Base-by-base conservation (phyloP, 2,113 vertebrate genomes). In the Bos javanicus region DNA sequence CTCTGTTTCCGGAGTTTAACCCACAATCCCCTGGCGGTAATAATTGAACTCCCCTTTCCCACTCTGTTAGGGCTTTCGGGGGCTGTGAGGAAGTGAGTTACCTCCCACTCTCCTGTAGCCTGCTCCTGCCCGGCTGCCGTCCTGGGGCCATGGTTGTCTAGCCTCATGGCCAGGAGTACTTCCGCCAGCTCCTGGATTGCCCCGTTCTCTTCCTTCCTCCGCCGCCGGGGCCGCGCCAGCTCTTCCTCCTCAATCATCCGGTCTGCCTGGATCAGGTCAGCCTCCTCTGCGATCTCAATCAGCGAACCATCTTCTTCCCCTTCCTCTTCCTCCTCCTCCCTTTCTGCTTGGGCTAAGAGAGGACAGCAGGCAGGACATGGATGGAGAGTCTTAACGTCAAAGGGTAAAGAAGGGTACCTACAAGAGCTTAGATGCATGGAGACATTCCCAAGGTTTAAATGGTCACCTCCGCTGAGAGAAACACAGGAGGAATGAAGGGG, bases 181-280 rank as follows among this genome's bases (percentile, higher is more conserved):
- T 97, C 87, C 21, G 99, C 99, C 84, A 99, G 23, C 78, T 71
- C 95, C 74, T 46, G 94, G 81, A 98, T 30, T n/a, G 56, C 89
- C 13, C 74, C 95, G 33, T 95, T 97, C 43, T 98, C 97, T 26
- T 98, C 97, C 36, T 96, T 94, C 90, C 96, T 98, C 87, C 82
- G 98, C 8, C 88, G 97, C 60, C 90, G 95, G 21, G 96, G 87
- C 71, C 48, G 92, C 83, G 86, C 84, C 83, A 80, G 95, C 23
- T 98, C 98, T 60, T 98, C 98, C 92, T 99, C 99, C 8, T 99
- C 99, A 88, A 99, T 98, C 52, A 99, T 96, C 56, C 99, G 99
- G 50, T 99, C 99, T 5, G 98, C 99, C 98, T 99, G 99, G 96
- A 99, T 99, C 98, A 99, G 98, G 78, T 99, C 99, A 1, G 99